Conservation (phyloP, 2,888 invertebrate genomes). For the Tolmerus cingulatus region DNA sequence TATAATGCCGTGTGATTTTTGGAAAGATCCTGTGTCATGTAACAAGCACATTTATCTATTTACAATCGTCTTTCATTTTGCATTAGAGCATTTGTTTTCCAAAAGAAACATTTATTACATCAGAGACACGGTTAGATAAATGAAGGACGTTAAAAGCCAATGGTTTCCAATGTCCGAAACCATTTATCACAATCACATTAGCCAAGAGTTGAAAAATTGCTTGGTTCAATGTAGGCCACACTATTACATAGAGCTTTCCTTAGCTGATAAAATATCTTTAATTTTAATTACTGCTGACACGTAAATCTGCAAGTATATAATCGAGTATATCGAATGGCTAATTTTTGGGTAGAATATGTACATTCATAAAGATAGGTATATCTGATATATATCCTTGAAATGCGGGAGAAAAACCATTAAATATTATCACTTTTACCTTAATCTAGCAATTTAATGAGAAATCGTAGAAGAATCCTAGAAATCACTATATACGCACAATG, state of each 20-base stretch:
- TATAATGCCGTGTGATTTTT: background rate
- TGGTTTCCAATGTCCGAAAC: background rate
- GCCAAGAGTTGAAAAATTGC: background rate
- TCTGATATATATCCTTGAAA: background rate
- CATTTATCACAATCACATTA: background rate
- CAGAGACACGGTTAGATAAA: background rate
- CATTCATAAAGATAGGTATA: background rate
- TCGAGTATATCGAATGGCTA: background rate
- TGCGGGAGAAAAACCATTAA: background rate
- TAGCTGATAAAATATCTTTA: background rate
- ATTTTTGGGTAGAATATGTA: background rate
- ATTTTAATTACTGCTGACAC: background rate
- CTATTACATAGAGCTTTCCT: background rate
- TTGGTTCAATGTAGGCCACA: background rate
- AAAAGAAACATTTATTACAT: background rate
- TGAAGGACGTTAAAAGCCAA: background rate
- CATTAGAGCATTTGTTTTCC: background rate
- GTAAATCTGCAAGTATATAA: background rate
- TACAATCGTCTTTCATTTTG: background rate
- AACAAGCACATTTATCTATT: background rate
- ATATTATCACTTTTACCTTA: background rate
- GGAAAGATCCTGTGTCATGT: background rate
- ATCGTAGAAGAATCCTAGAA: background rate
- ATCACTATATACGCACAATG: background rate
- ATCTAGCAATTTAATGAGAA: background rate